Percentiles rank a stretch among this genome's conserved stretches.
These are phyloP conservation scores for Neoascia interrupta DNA, from an alignment of 2,888 invertebrate genomes.

Conservation along the genomic window DNA sequence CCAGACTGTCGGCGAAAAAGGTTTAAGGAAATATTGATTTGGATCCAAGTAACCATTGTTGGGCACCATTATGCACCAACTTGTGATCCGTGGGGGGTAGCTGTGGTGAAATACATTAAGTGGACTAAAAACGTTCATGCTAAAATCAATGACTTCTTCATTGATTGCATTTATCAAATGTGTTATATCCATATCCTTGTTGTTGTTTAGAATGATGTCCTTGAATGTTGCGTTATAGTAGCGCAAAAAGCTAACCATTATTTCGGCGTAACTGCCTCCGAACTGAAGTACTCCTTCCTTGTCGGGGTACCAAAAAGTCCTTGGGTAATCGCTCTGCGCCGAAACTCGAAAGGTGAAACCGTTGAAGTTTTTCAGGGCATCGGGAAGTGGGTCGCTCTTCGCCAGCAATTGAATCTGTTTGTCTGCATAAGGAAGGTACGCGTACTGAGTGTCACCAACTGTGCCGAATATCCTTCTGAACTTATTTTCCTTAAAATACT, in stretches of 20 bases:
- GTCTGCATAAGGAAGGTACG: constrained; percentile 15
- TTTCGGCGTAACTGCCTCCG: constrained; percentile 14
- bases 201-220: not conserved
- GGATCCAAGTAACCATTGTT: constrained; percentile 17
- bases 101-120: not conserved
- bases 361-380: constrained; percentile 23
- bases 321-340: constrained; percentile 4
- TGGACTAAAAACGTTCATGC: constrained; percentile 20
- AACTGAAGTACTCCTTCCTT: not conserved
- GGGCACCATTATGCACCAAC: constrained; percentile 34
- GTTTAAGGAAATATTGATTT: constrained; percentile 30
- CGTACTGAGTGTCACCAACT: not conserved
- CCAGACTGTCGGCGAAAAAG: constrained; percentile 15
- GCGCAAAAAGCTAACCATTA: constrained; percentile 14
- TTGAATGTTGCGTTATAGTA: constrained; percentile 32
- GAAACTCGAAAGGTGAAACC: constrained; percentile 22
- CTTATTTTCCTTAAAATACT: constrained; percentile 1
- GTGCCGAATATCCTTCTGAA: constrained; percentile 34
- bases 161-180: constrained; percentile 5
- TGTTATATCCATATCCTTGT: not conserved
- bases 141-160: constrained; percentile 21
- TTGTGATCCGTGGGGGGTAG: constrained; percentile 8
- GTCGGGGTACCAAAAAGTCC: constrained; percentile 23
- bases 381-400: not conserved
- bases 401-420: not conserved